These are phyloP conservation scores for Epizoanthus rinbou DNA, from an alignment of 92 coral and sea anemone species.

Conservation along the genomic window DNA sequence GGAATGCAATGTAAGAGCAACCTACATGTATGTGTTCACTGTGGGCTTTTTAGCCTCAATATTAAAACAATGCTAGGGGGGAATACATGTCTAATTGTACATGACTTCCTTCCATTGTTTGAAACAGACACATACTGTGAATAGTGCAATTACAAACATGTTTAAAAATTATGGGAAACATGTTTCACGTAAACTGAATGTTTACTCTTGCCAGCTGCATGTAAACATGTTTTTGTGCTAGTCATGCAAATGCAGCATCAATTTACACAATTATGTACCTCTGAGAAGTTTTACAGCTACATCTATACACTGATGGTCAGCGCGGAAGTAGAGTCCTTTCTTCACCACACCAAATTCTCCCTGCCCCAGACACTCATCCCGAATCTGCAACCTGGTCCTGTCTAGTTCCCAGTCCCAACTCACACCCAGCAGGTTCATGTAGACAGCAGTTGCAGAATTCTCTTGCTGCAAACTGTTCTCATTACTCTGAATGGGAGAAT, in stretches of 20 bases:
- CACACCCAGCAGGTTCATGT: slow-evolving; percentile 37
- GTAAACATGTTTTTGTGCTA: background rate
- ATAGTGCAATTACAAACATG: too few relatives aligned
- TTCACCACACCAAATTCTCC: slow-evolving; percentile 29
- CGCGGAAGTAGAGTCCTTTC: slow-evolving; percentile 1
- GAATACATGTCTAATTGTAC: too few relatives aligned
- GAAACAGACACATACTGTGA: too few relatives aligned
- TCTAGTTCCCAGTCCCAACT: slow-evolving; percentile 12
- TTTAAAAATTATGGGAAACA: background rate
- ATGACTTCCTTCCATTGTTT: too few relatives aligned
- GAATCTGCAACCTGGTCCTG: background rate
- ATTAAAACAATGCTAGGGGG: too few relatives aligned
- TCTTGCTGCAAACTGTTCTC: background rate
- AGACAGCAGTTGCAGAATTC: background rate
- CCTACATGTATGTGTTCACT: too few relatives aligned
- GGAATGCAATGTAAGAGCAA: too few relatives aligned
- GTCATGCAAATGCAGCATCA: background rate
- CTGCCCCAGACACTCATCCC: slow-evolving; percentile 20
- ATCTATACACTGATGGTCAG: background rate
- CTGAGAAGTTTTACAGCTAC: slow-evolving; percentile 23
- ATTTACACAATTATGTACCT: background rate
- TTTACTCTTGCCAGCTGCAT: too few relatives aligned
- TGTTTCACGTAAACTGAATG: background rate
- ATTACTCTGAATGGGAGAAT: background rate
- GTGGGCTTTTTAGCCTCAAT: too few relatives aligned